phyloP scores from a whole-genome alignment of 2,888 invertebrate species.

The Drosophila borborema region DNA sequence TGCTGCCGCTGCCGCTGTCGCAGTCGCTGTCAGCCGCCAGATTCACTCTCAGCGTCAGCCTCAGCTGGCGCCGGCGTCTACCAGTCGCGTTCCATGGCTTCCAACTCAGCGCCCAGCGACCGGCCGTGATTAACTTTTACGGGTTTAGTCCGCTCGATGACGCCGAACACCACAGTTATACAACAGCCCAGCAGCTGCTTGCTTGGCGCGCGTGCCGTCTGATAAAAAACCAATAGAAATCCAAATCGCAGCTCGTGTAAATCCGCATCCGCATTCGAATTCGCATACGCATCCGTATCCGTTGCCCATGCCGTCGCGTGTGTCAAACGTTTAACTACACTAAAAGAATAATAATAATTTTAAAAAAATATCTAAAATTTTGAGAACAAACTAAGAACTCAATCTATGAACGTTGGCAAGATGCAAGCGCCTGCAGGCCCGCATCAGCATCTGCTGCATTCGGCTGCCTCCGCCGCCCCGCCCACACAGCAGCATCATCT shows the following conservation, averaged over 20 bases:
- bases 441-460: slow-evolving; percentile 67
- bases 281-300: slow-evolving; percentile 15
- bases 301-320: slow-evolving; percentile 48
- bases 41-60: slow-evolving; percentile 71
- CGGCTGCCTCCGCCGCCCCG: slow-evolving; percentile 54
- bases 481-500: slow-evolving; percentile 77
- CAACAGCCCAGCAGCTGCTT: slow-evolving; percentile 59
- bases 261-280: slow-evolving; percentile 32
- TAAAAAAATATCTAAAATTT: slow-evolving; percentile 5
- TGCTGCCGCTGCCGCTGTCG: slow-evolving; percentile 24
- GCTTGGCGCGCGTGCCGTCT: slow-evolving; percentile 48
- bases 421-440: slow-evolving; percentile 65
- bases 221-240: slow-evolving; percentile 45
- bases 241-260: slow-evolving; percentile 53
- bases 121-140: slow-evolving; percentile 83
- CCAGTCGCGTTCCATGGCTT: slow-evolving; percentile 51
- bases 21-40: slow-evolving; percentile 51
- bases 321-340: slow-evolving; percentile 16
- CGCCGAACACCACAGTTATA: slow-evolving; percentile 78
- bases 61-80: slow-evolving; percentile 59
- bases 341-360: not conserved
- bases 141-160: slow-evolving; percentile 83
- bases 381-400: not conserved
- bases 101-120: slow-evolving; percentile 72
- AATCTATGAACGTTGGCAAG: slow-evolving; percentile 81